Conservation (phyloP, 1,140 invertebrate species). For the Cotesia vestalis region DNA sequence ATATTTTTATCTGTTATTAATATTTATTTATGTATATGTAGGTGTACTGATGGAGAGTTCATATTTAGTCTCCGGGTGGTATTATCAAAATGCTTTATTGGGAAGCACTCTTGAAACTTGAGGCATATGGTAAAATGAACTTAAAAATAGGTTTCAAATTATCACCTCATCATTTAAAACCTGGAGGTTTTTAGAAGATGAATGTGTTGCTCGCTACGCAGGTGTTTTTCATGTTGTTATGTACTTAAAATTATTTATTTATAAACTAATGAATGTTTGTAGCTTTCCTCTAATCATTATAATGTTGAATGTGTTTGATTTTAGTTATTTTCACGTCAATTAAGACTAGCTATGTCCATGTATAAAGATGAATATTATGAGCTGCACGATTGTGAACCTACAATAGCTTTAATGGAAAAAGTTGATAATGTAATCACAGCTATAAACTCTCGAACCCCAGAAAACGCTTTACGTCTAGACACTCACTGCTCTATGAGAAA, state of each 20-base stretch:
- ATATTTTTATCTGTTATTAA: constrained; percentile 2
- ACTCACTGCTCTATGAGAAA: too few relatives aligned
- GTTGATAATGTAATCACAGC: too few relatives aligned
- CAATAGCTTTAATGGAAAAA: too few relatives aligned
- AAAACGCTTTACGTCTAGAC: too few relatives aligned
- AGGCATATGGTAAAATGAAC: neutral
- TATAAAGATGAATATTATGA: too few relatives aligned
- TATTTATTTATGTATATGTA: neutral
- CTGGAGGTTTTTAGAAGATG: constrained; percentile 16
- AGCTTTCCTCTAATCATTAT: neutral
- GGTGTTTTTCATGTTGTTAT: constrained; percentile 1
- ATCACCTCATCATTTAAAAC: constrained; percentile 10
- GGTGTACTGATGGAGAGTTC: too few relatives aligned
- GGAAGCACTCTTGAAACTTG: constrained; percentile 18
- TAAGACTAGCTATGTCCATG: too few relatives aligned
- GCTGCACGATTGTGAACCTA: too few relatives aligned
- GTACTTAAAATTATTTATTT: neutral
- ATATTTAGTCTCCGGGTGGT: constrained; percentile 32
- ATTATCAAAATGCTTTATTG: constrained; percentile 23
- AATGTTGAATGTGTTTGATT: neutral
- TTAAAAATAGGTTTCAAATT: constrained; percentile 16
- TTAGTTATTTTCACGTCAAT: neutral
- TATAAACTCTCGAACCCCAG: too few relatives aligned
- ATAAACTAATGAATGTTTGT: neutral
- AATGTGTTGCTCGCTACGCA: constrained; percentile 29